A percentile compares a stretch with the other conserved stretches of the same genome.
These are phyloP conservation scores for Urocyon cinereoargenteus DNA, from an alignment of 2,797 vertebrate genomes.

Conservation along the genomic window DNA sequence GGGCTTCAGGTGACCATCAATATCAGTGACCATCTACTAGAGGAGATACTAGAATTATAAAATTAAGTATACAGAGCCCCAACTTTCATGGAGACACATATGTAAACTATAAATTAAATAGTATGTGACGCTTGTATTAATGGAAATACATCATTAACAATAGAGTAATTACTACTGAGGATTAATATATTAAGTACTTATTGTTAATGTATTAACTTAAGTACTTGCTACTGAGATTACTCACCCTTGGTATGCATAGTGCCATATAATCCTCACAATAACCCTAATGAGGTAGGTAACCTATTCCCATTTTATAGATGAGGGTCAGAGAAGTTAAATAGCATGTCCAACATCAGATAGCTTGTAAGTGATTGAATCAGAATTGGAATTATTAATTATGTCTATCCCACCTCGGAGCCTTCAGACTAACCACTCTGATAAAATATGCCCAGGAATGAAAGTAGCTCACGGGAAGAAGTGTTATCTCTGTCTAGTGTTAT, in stretches of 20 bases:
- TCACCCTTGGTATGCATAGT: neutral
- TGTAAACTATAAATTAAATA: neutral
- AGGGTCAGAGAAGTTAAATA: constrained; percentile 50
- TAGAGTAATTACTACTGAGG: neutral
- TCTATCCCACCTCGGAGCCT: neutral
- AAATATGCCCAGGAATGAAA: neutral
- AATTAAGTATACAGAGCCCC: neutral
- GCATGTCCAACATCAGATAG: neutral
- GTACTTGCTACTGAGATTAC: neutral
- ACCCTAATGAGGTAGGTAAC: neutral
- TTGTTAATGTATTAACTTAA: too few species aligned
- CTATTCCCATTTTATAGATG: neutral
- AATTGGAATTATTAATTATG: neutral
- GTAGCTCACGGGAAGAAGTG: neutral
- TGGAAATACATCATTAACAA: neutral
- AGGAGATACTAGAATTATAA: neutral
- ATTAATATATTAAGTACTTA: too few species aligned
- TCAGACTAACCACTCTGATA: neutral
- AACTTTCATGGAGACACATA: neutral
- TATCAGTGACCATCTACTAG: neutral
- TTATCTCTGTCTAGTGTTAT: neutral
- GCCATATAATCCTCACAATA: neutral
- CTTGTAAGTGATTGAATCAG: neutral
- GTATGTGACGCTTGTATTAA: neutral
- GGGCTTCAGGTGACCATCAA: neutral